Evolutionary conservation across 2,888 invertebrate genomes (phyloP), one percentile per base, ranked within the genome.

Genomic region (Drosophila lutescens): DNA sequence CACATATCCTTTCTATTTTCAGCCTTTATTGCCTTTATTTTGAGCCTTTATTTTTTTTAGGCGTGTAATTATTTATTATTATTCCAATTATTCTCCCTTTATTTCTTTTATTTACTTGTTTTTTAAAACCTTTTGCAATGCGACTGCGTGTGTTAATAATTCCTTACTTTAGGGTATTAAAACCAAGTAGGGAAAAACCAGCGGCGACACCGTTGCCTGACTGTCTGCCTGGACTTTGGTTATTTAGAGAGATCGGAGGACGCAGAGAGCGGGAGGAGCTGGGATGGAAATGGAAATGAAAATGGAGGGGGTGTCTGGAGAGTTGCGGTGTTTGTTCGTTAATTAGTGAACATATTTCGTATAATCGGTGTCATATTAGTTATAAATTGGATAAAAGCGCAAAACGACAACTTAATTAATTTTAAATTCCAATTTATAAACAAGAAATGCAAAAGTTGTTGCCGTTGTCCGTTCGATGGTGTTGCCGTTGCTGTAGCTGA

Each of bases 281-380:
- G 41, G 38, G 13, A 34, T 12, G 9, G 46, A 36, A 12, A 43
- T 43, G 20, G 23, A 23, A 23, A 23, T 32, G 47, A 12, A 17
- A 30, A 12, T 12, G 62, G 40, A 47, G 49, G 2, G 34, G 43
- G 46, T 55, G 51, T 38, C 40, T 30, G 43, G 38, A 55, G 54
- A 49, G 70, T 47, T 77, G 81, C 70, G 88, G 90, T 90, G 91
- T 91, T 90, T 90, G 90, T 89, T 89, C 91, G 91, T 91, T 91
- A 91, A 91, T 91, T 91, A 91, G 91, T 89, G 91, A 91, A 91
- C 91, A 91, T 91, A 91, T 91, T 91, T 91, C 91, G 91, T 90
- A 91, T 91, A 91, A 91, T 91, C 91, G 91, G 90, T 91, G 91
- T 91, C 91, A 90, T 91, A 91, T 91, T 91, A 91, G 91, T 91